Conservation (phyloP, 2,888 invertebrate genomes). For the Tribolium freemani region DNA sequence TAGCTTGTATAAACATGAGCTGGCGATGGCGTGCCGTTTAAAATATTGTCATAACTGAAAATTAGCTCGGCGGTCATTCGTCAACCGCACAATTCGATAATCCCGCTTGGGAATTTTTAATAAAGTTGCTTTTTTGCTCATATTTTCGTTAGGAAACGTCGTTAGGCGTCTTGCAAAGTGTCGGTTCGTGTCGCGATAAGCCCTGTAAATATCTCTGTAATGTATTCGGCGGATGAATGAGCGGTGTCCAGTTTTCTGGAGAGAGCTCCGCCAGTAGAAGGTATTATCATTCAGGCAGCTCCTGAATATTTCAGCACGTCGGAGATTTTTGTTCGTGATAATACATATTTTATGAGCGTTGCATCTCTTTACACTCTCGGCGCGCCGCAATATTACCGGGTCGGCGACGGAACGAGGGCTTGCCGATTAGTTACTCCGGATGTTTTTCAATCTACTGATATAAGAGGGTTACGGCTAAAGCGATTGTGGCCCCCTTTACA, state of each 20-base stretch:
- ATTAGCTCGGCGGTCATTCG: too few relatives aligned
- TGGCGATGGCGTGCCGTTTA: background rate
- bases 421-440: constrained; percentile 56
- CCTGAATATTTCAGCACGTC: constrained; percentile 65
- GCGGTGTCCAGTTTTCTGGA: constrained; percentile 52
- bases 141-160: constrained; percentile 36
- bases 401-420: constrained; percentile 41
- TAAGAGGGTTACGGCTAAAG: constrained; percentile 45
- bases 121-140: background rate
- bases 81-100: background rate
- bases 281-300: constrained; percentile 59
- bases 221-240: constrained; percentile 57
- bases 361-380: constrained; percentile 60
- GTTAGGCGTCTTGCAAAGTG: constrained; percentile 47
- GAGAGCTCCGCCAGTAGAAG: constrained; percentile 28
- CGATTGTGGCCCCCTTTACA: constrained; percentile 37
- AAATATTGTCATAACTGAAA: background rate
- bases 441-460: constrained; percentile 57
- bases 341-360: constrained; percentile 68
- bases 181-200: constrained; percentile 51
- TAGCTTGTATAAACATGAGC: background rate
- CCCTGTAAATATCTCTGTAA: constrained; percentile 56
- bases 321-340: constrained; percentile 68
- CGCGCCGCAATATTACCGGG: constrained; percentile 53
- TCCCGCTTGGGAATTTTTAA: background rate